Evolutionary conservation across 2,113 vertebrate genomes (phyloP).

Genomic region (Cynocephalus volans): DNA sequence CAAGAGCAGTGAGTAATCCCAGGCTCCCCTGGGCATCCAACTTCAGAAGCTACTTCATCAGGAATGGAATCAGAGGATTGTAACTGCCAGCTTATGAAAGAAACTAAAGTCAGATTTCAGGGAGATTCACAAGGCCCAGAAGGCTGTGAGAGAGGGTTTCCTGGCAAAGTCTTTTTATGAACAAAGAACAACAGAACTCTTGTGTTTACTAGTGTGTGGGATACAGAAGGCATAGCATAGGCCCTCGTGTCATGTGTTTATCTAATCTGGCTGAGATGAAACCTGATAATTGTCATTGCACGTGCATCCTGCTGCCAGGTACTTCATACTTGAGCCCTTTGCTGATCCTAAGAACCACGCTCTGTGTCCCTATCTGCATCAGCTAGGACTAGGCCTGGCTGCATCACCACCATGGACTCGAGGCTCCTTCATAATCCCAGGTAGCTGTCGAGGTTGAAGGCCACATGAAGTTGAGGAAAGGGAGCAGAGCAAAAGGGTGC

Average conservation of each 20-base stretch:
- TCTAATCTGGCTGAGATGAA: not conserved
- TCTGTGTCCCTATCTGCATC: not conserved
- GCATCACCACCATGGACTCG: not conserved
- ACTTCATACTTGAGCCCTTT: not conserved
- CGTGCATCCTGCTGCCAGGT: not conserved
- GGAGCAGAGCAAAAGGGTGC: fast-evolving
- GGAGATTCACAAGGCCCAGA: not conserved
- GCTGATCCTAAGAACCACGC: not conserved
- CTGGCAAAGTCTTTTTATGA: not conserved
- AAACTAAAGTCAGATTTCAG: not conserved
- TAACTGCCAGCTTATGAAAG: not conserved
- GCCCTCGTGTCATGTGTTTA: not conserved
- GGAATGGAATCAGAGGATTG: not conserved
- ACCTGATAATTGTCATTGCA: not conserved
- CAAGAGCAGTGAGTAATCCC: not conserved
- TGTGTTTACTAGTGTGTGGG: not conserved
- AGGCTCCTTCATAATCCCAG: not conserved
- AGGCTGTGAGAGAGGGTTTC: not conserved
- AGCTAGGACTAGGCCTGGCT: not conserved
- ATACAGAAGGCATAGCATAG: not conserved
- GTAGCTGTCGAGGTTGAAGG: not conserved
- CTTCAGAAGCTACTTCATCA: not conserved
- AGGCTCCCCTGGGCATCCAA: not conserved
- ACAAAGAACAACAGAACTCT: not conserved
- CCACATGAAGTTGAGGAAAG: not conserved